Evolutionary conservation across 2,113 vertebrate genomes (phyloP).

Genomic region (crab-eating macaque (Macaca fascicularis)): DNA sequence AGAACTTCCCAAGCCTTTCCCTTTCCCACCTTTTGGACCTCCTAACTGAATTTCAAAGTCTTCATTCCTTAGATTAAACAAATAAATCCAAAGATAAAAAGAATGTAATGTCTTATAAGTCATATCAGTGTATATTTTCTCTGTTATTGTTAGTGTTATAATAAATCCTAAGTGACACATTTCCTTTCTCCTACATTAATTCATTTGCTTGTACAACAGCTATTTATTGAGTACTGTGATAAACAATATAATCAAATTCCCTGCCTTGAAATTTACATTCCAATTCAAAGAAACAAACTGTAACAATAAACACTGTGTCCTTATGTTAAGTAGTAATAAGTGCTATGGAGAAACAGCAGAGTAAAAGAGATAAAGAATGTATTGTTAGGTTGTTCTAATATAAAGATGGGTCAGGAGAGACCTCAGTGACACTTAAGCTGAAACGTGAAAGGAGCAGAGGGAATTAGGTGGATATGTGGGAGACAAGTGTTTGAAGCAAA

Average conservation of each 20-base stretch:
- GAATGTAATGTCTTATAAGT: conserved; percentile 10
- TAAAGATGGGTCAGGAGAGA: not conserved
- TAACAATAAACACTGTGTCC: not conserved
- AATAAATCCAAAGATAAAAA: conserved; percentile 24
- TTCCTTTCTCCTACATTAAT: conserved; percentile 53
- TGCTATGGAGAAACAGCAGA: conserved; percentile 6
- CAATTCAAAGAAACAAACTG: conserved; percentile 11
- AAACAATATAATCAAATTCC: not conserved
- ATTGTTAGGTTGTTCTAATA: not conserved
- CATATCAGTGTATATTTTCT: conserved; percentile 36
- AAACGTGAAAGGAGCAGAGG: not conserved
- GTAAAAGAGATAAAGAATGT: not conserved
- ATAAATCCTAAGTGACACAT: conserved; percentile 49
- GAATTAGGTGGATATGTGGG: not conserved
- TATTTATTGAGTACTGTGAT: conserved; percentile 14
- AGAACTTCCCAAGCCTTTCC: conserved; percentile 14
- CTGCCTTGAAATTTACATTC: conserved; percentile 40
- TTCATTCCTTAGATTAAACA: conserved; percentile 22
- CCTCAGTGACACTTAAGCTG: not conserved
- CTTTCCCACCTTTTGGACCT: not conserved
- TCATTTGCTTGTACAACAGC: conserved; percentile 21
- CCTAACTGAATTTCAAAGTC: conserved; percentile 25
- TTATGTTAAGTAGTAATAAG: not conserved
- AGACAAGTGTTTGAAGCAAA: not conserved
- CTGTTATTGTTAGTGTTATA: conserved; percentile 31